These are phyloP conservation scores for Aphelocoma californica DNA, from an alignment of 2,797 vertebrate genomes.

Conservation along the genomic window DNA sequence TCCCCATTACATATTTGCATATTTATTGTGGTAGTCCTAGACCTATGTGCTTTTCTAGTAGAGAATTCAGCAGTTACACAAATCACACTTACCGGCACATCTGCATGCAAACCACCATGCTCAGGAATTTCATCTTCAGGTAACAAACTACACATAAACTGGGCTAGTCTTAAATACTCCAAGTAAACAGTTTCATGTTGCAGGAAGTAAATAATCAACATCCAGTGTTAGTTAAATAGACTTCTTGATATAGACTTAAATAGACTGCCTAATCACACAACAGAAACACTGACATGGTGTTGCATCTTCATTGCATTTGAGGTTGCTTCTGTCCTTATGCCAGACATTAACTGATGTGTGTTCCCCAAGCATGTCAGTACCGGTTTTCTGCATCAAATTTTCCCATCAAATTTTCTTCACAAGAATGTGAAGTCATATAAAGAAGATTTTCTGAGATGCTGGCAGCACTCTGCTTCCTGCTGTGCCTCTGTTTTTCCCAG, in stretches of 20 bases:
- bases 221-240: not conserved
- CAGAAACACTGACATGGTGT: not conserved
- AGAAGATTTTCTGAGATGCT: not conserved
- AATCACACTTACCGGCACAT: not conserved
- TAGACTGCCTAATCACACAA: not conserved
- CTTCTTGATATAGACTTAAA: not conserved
- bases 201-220: not conserved
- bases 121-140: not conserved
- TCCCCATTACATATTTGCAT: not conserved
- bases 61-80: not conserved
- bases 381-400: not conserved
- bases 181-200: not conserved
- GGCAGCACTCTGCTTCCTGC: not conserved
- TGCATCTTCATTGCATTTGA: not conserved
- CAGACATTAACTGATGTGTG: not conserved
- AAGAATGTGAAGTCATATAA: not conserved
- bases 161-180: not conserved
- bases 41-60: not conserved
- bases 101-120: not conserved
- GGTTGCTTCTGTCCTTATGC: not conserved
- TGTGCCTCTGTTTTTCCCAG: not conserved
- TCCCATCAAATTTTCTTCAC: not conserved
- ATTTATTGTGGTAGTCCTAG: not conserved
- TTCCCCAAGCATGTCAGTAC: not conserved
- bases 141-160: not conserved